These are phyloP conservation scores for Frankliniella fusca DNA, from an alignment of 2,888 invertebrate genomes.

Conservation along the genomic window DNA sequence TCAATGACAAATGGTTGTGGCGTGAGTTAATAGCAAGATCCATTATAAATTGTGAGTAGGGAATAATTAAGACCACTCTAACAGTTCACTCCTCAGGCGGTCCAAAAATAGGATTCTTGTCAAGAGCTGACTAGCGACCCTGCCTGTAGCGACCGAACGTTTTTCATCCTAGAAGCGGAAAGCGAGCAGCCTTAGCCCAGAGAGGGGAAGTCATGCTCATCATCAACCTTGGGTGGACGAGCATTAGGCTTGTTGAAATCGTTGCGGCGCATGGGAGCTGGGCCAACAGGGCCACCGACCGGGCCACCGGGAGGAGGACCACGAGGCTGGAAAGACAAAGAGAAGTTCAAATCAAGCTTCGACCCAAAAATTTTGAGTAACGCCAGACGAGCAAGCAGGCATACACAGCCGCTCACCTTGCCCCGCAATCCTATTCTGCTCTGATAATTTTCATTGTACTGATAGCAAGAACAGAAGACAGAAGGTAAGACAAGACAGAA, in stretches of 20 bases:
- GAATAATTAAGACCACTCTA: conserved; percentile 13
- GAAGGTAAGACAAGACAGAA: not conserved
- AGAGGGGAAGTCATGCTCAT: conserved; percentile 93
- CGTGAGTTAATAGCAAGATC: not conserved
- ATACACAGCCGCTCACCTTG: conserved; percentile 1
- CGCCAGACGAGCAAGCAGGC: not conserved
- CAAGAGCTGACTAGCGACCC: conserved; percentile 9
- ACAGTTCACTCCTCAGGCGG: conserved; percentile 12
- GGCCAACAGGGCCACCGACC: not conserved
- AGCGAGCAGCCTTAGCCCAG: conserved; percentile 60
- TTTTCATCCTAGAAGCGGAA: conserved; percentile 25
- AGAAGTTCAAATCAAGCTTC: not conserved
- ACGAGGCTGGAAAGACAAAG: not conserved
- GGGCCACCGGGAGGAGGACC: not conserved
- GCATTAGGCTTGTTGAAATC: conserved; percentile 48
- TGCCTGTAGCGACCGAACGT: conserved; percentile 1
- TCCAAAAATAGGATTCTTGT: conserved; percentile 26
- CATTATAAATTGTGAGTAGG: not conserved
- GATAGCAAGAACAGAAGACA: conserved; percentile 15
- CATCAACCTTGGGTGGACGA: conserved; percentile 76
- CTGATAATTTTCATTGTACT: conserved; percentile 18
- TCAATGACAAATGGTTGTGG: conserved; percentile 8
- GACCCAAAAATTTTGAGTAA: not conserved
- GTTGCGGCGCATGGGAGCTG: conserved; percentile 40
- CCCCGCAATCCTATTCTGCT: conserved; percentile 21